Base-by-base conservation (phyloP, 2,888 invertebrate genomes). In the Thymelicus acteon region DNA sequence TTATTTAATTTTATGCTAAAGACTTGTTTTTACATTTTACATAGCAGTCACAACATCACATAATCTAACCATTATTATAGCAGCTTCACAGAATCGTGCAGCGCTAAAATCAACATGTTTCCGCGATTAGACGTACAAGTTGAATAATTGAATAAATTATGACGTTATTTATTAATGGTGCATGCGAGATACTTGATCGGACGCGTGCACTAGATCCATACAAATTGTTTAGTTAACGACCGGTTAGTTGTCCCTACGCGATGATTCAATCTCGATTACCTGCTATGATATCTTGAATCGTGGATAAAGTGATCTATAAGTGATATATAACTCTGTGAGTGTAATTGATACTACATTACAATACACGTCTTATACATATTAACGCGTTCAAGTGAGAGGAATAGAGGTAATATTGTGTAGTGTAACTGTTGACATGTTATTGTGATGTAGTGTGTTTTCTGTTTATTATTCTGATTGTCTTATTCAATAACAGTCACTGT, bases 121-220 rank as follows among this genome's bases (percentile, higher is more conserved):
- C 40, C 49, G 24, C 60, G 49, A 67, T 67, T 60, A 67, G 58
- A 58, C 48, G 66, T 48, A 58, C 58, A 52, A 60, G 47, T 67
- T 61, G 24, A 60, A 61, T 31, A 61, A 67, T 10, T 52, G 49
- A n/a, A 57, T 62, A 48, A 52, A 57, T 62, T 62, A 63, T 48
- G 19, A 40, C 19, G 15, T n/a, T 62, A 19, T 63, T 48, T 63
- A 31, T n/a, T 52, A 57, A 63, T 47, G 39, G 15, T 47, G 13
- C 44, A 60, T 60, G 24, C 48, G 58, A 64, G 69, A 49, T 24
- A 61, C 58, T 73, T 71, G 72, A 75, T 75, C 72, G 64, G 68
- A 68, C 72, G 68, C 62, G 72, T 73, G 75, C 73, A 75, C 75
- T 60, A 75, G 58, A 73, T 75, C 72, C 73, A 73, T 75, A 69